Percentiles rank a stretch among this genome's conserved stretches.
phyloP scores from a whole-genome alignment of 2,888 invertebrate genomes.

The Bellardia pandia region DNA sequence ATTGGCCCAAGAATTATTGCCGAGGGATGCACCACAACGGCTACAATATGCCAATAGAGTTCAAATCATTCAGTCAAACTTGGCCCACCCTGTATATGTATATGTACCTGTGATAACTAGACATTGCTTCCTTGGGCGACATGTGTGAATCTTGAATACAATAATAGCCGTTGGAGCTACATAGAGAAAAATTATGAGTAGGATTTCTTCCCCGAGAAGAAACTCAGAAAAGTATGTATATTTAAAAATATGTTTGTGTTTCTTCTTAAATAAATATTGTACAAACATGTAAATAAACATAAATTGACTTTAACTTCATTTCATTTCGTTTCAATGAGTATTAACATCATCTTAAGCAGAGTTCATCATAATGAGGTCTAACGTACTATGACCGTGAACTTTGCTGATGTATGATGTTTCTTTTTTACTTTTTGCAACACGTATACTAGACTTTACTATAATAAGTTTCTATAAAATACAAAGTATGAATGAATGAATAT shows the following conservation, averaged over 20 bases:
- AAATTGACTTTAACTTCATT: slow-evolving; percentile 48
- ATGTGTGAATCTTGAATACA: too few species aligned
- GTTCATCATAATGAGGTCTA: slow-evolving; percentile 69
- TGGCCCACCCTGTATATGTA: too few species aligned
- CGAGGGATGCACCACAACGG: too few species aligned
- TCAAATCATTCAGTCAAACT: too few species aligned
- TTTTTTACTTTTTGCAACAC: slow-evolving; percentile 5
- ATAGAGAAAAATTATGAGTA: too few species aligned
- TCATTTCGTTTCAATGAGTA: slow-evolving; percentile 46
- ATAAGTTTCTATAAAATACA: slow-evolving; percentile 31
- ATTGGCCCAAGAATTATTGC: too few species aligned
- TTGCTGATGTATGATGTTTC: slow-evolving; percentile 35
- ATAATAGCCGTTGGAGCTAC: too few species aligned
- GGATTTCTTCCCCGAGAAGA: slow-evolving; percentile 4
- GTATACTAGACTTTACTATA: neutral
- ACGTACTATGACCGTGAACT: slow-evolving; percentile 66
- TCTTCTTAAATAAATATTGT: slow-evolving; percentile 12
- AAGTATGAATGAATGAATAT: slow-evolving; percentile 4
- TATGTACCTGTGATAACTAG: too few species aligned
- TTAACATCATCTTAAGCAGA: slow-evolving; percentile 48
- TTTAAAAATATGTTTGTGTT: neutral
- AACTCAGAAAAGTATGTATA: slow-evolving; percentile 6
- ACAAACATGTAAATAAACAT: slow-evolving; percentile 44
- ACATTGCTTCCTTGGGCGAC: too few species aligned
- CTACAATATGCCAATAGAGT: too few species aligned